These are phyloP conservation scores for Brachypterus glaber DNA, from an alignment of 2,888 invertebrate genomes.

Conservation along the genomic window DNA sequence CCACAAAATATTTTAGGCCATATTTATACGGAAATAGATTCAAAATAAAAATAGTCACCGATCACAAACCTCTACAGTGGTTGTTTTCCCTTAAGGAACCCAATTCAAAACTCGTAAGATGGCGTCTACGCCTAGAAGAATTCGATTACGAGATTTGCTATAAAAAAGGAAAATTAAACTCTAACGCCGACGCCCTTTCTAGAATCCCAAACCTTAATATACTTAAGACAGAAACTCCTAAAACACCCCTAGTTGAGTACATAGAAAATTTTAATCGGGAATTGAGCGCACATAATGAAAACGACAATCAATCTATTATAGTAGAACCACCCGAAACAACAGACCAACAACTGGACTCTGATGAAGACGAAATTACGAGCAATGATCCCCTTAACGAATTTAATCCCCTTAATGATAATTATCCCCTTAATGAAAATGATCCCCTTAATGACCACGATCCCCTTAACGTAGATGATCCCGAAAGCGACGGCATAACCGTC, in stretches of 20 bases:
- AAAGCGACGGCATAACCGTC: conserved; percentile 2
- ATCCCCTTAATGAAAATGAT: too few relatives aligned
- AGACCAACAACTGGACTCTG: conserved; percentile 5
- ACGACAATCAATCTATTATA: not conserved
- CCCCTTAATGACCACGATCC: not conserved
- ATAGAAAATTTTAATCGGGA: not conserved
- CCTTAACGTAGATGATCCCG: not conserved
- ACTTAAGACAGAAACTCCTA: not conserved
- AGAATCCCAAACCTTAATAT: too few relatives aligned
- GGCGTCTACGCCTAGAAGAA: conserved; percentile 31
- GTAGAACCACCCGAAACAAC: too few relatives aligned
- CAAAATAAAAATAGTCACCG: conserved; percentile 32
- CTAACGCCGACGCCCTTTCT: not conserved
- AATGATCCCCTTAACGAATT: too few relatives aligned
- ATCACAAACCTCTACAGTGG: conserved; percentile 35
- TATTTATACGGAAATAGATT: conserved; percentile 28
- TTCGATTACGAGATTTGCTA: conserved; percentile 17
- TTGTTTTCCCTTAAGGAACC: conserved; percentile 34
- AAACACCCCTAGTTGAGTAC: not conserved
- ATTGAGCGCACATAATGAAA: not conserved
- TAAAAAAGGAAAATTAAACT: conserved; percentile 4
- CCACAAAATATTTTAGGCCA: conserved; percentile 24
- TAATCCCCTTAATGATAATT: too few relatives aligned
- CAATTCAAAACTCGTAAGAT: conserved; percentile 31
- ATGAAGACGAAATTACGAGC: too few relatives aligned